Evolutionary conservation across 2,797 vertebrate species (phyloP), one percentile per base, ranked within the genome.

Genomic region (Dicrostonyx torquatus): DNA sequence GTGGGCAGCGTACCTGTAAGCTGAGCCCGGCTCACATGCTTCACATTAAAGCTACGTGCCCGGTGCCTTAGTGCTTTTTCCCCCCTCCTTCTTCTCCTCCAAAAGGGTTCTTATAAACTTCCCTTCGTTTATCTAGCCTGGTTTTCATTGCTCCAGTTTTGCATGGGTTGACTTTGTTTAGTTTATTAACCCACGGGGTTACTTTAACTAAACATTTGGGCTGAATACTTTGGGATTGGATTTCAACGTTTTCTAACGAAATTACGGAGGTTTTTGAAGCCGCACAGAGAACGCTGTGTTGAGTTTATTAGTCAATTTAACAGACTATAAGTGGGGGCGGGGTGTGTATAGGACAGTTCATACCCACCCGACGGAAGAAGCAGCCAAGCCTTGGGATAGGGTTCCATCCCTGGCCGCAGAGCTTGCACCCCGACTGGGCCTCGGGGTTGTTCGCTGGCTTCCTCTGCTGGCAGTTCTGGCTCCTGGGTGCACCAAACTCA

Each of bases 101-200:
- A 97, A 98, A 98, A 98, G 98, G 98, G 98, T 99, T 99, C 99
- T 99, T 99, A 99, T 99, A 99, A 99, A 99, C 99, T 99, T 98
- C 98, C 98, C 98, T 99, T 98, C 98, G 98, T 99, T 99, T 99
- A 99, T 99, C 99, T 99, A 99, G 99, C 99, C 99, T 99, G 99
- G 99, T 99, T 99, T 99, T 99, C 99, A 99, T 99, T 99, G 99
- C 99, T 97, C 98, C 98, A 99, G 99, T 99, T 99, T 99, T 99
- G 99, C 99, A 99, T 97, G 99, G 99, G 99, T 99, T 99, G 99
- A 98, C 98, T 99, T 99, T 99, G 99, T 99, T 99, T 99, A 98
- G 99, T 99, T 99, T 99, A 99, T 99, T 99, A 99, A 99, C 99
- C 99, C 99, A 99, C 98, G 99, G 99, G 99, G 99, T 99, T 99